Percentiles rank a stretch among this genome's conserved stretches.
phyloP scores from a whole-genome alignment of 2,888 invertebrate genomes.

The Tanaodytes sp. region DNA sequence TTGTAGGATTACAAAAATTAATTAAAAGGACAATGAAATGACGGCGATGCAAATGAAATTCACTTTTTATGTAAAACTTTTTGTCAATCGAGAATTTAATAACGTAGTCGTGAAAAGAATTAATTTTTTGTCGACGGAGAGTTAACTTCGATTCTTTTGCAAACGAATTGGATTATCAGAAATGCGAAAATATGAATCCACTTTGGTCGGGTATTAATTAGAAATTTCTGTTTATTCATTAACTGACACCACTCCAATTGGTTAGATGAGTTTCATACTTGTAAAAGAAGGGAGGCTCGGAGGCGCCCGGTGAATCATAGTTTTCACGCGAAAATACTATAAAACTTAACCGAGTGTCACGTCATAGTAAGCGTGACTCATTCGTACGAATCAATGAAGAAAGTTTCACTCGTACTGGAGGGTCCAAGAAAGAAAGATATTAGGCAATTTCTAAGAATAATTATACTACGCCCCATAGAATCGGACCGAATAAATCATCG shows the following conservation, averaged over 20 bases:
- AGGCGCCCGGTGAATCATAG: slow-evolving; percentile 62
- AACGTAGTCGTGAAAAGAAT: too few species aligned
- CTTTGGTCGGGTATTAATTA: too few species aligned
- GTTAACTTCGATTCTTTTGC: slow-evolving; percentile 9
- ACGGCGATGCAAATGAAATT: too few species aligned
- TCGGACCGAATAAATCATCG: slow-evolving; percentile 1
- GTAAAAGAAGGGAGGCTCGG: slow-evolving; percentile 50
- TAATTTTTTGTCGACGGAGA: too few species aligned
- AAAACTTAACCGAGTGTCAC: slow-evolving; percentile 61
- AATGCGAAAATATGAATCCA: slow-evolving; percentile 25
- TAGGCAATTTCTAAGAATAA: slow-evolving; percentile 14
- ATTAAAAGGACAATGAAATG: too few species aligned
- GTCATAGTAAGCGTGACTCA: slow-evolving; percentile 60
- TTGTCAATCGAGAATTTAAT: too few species aligned
- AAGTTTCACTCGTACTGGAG: slow-evolving; percentile 1
- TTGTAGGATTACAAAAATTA: too few species aligned
- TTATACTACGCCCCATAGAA: slow-evolving; percentile 4
- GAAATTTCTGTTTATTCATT: slow-evolving; percentile 40
- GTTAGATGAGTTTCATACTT: background rate
- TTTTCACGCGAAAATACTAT: slow-evolving; percentile 64
- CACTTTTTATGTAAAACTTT: too few species aligned
- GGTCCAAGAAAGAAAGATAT: slow-evolving; percentile 13
- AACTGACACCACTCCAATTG: slow-evolving; percentile 28
- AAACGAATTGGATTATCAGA: slow-evolving; percentile 36
- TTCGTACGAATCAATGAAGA: slow-evolving; percentile 49